Conservation (phyloP, 2,797 vertebrate species). For the Oreochromis grahami region DNA sequence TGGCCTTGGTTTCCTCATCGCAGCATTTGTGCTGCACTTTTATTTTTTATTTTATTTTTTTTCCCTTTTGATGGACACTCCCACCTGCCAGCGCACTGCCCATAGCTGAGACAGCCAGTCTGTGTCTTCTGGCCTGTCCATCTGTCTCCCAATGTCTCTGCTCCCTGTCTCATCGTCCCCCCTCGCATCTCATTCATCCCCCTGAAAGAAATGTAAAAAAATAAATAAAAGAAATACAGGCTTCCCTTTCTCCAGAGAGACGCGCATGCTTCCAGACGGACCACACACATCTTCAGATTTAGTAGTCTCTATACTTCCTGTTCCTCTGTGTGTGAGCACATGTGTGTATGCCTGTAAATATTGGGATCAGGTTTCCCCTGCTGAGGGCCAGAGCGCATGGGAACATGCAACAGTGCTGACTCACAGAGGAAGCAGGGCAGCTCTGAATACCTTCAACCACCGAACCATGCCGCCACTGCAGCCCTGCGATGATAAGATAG, state of each 20-base stretch:
- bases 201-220: background rate
- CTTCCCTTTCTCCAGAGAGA: constrained; percentile 37
- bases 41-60: accelerated
- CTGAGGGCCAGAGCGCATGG: constrained; percentile 56
- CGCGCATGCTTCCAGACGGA: constrained; percentile 54
- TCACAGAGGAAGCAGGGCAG: constrained; percentile 56
- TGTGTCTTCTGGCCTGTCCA: constrained; percentile 64
- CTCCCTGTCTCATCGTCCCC: constrained; percentile 9
- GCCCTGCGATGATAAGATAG: background rate
- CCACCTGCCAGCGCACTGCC: constrained; percentile 59
- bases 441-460: constrained; percentile 16
- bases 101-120: constrained; percentile 61
- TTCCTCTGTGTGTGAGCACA: constrained; percentile 34
- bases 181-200: background rate
- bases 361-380: constrained; percentile 66
- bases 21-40: background rate
- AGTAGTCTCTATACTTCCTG: constrained; percentile 60
- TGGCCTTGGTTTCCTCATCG: background rate
- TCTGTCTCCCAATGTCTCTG: constrained; percentile 70
- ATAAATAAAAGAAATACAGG: background rate
- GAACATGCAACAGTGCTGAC: constrained; percentile 71
- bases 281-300: constrained; percentile 74
- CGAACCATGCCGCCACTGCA: background rate
- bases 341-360: constrained; percentile 66
- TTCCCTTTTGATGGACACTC: constrained; percentile 58